Percentiles rank a stretch among this genome's conserved stretches.
Evolutionary conservation across 2,113 vertebrate species (phyloP).

Genomic region (Probosciger aterrimus): DNA sequence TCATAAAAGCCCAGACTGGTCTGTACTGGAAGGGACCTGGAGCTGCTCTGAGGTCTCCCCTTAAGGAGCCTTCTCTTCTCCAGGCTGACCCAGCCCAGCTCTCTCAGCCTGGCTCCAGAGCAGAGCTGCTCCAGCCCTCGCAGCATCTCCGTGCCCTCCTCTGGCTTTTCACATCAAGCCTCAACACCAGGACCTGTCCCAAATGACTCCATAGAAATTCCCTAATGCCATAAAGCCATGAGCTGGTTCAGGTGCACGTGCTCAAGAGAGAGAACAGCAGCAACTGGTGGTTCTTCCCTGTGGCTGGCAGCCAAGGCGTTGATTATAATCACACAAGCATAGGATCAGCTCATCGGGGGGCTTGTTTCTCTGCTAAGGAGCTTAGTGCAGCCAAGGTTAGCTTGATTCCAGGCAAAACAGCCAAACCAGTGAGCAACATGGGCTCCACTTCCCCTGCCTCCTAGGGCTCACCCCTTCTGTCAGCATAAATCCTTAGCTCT

Average conservation of each 20-base stretch:
- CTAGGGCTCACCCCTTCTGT: not conserved
- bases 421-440: not conserved
- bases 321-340: not conserved
- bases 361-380: slow-evolving; percentile 19
- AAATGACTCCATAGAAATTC: not conserved
- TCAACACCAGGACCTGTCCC: not conserved
- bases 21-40: not conserved
- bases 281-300: not conserved
- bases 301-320: not conserved
- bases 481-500: not conserved
- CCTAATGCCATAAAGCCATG: accelerated
- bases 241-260: accelerated
- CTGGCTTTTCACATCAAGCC: not conserved
- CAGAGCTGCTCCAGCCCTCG: not conserved
- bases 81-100: not conserved
- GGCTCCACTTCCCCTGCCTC: not conserved
- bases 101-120: not conserved
- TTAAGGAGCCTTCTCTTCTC: not conserved
- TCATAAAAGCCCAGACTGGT: not conserved
- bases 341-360: slow-evolving; percentile 5
- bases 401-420: not conserved
- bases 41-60: not conserved
- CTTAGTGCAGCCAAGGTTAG: not conserved
- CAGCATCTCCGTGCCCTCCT: not conserved
- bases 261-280: not conserved